These are phyloP conservation scores for Fringilla coelebs DNA, from an alignment of 2,797 vertebrate genomes.

Conservation along the genomic window DNA sequence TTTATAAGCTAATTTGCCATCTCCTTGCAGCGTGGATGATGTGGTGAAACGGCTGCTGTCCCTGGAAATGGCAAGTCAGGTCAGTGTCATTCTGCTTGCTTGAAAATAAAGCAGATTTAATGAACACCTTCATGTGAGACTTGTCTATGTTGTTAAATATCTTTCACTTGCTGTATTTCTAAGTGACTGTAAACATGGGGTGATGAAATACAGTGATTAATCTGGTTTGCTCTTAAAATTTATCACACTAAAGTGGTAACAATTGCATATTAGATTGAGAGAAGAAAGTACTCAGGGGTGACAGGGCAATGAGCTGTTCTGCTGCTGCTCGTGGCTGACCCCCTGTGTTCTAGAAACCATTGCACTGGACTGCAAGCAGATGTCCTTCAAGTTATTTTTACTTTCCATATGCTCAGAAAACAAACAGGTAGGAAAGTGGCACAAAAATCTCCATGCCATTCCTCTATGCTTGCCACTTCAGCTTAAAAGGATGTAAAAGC, in stretches of 20 bases:
- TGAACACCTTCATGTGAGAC: background rate
- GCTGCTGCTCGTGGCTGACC: background rate
- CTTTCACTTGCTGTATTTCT: background rate
- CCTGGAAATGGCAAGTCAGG: conserved; percentile 89
- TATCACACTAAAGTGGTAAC: background rate
- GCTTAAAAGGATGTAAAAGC: background rate
- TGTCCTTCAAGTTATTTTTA: background rate
- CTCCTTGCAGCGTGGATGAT: conserved; percentile 81
- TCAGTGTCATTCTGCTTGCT: conserved; percentile 67
- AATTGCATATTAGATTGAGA: background rate
- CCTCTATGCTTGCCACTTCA: background rate
- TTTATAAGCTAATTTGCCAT: background rate
- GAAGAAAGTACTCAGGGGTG: background rate
- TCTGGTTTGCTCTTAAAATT: background rate
- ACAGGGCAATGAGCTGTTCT: background rate
- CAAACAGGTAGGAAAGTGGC: background rate
- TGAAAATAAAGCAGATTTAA: background rate
- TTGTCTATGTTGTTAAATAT: background rate
- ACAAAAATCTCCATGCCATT: background rate
- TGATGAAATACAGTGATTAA: background rate
- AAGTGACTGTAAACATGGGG: background rate
- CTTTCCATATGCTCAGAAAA: background rate
- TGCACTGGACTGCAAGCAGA: background rate
- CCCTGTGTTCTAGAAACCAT: background rate
- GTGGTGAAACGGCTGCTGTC: conserved; percentile 87